phyloP scores from a whole-genome alignment of 2,888 invertebrate species.

The Caenorhabditis parvicauda region DNA sequence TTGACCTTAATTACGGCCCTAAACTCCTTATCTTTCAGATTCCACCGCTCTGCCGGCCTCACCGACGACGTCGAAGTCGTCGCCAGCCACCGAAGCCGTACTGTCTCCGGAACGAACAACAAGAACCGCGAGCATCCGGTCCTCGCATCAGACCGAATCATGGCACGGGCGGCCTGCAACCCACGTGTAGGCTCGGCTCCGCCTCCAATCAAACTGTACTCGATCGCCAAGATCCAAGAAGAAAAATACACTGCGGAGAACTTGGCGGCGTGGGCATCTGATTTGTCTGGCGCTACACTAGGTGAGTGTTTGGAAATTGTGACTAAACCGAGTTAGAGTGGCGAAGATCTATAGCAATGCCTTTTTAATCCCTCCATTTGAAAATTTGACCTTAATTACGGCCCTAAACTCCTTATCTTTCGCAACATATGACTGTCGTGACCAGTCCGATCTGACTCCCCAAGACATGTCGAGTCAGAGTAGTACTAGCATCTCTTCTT shows the following conservation, averaged over 20 bases:
- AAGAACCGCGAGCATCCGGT: conserved; percentile 25
- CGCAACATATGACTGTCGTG: conserved; percentile 13
- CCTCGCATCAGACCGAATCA: conserved; percentile 1
- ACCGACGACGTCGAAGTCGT: conserved; percentile 62
- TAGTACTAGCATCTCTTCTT: conserved; percentile 7
- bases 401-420: too few relatives aligned
- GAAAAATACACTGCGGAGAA: conserved; percentile 47
- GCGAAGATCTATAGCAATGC: too few relatives aligned
- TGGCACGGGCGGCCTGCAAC: conserved; percentile 67
- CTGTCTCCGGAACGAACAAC: conserved; percentile 9
- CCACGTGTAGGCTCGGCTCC: conserved; percentile 88
- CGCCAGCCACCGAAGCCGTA: conserved; percentile 15
- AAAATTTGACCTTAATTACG: too few relatives aligned
- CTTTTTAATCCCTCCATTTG: too few relatives aligned
- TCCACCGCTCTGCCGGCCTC: conserved; percentile 92
- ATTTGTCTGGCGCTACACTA: conserved; percentile 35
- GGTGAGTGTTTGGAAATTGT: conserved; percentile 9
- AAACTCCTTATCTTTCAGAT: too few relatives aligned
- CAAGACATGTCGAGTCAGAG: conserved; percentile 15
- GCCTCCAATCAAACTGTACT: conserved; percentile 76
- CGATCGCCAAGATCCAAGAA: conserved; percentile 79
- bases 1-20: too few relatives aligned
- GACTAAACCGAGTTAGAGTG: too few relatives aligned
- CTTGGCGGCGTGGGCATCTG: conserved; percentile 56
- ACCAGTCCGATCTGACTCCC: too few relatives aligned